Evolutionary conservation across 2,797 vertebrate genomes (phyloP), one percentile per base, ranked within the genome.

Genomic region (Danio aesculapii): DNA sequence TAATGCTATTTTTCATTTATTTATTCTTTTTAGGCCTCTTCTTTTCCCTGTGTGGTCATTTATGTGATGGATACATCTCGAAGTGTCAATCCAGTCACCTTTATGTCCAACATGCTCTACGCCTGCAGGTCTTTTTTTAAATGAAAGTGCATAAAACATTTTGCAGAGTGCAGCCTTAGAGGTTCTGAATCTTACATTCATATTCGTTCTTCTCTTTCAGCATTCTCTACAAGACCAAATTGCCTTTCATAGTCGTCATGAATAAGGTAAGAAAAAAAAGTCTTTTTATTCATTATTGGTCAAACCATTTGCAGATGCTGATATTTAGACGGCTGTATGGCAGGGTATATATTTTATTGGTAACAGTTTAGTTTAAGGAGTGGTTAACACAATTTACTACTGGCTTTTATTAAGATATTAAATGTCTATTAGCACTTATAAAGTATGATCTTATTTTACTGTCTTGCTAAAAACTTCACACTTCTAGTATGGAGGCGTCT

Each of bases 41-140:
- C 96, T 3, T 99, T 99, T 84, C 97, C 97, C 50, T 97, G 96
- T 0, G 94, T 99, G 16, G 95, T 99, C 62, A 88, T 98, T 82
- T 99, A 99, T 14, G 96, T 99, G 84, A 97, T 99, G 97, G 98
- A 99, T 88, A 99, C 97, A 1, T 96, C 98, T 46, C 95, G 98
- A 86, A 98, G 98, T 78, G 96, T 96, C 70, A 99, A 88, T 85
- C 98, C 98, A 0, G 93, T 99, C 87, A 99, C 98, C 3, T 99
- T 99, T 87, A 99, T 99, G 98, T 99, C 98, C 88, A 99, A 99
- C 90, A 99, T 99, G 98, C 92, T 99, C 1, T 99, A 98, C 49
- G 98, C 98, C 86, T 99, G 97, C 96, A 99, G 98, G 98, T 99
- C 84, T 85, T 11, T 50, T 14, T 10, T 11, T 53, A 70, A 17